These are phyloP conservation scores for Linnaemya tessellans DNA, from an alignment of 2,888 invertebrate species.

Conservation along the genomic window DNA sequence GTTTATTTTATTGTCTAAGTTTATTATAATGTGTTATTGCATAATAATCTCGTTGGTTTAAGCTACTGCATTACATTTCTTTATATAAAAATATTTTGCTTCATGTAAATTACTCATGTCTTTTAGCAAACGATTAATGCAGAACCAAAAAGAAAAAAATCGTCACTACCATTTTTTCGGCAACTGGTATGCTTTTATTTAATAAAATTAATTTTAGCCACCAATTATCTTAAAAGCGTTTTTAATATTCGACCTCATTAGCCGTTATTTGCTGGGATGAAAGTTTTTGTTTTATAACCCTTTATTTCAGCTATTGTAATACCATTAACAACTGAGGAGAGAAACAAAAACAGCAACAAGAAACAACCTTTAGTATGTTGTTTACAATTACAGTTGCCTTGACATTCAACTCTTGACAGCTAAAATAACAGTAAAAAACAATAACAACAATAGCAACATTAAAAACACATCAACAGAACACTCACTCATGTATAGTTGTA, in stretches of 20 bases:
- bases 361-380: conserved; percentile 65
- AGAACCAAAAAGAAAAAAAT: too few species aligned
- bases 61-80: too few species aligned
- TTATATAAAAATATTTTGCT: too few species aligned
- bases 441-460: conserved; percentile 12
- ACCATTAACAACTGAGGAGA: conserved; percentile 50
- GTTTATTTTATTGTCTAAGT: too few species aligned
- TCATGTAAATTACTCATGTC: too few species aligned
- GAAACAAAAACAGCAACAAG: conserved; percentile 7
- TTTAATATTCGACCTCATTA: not conserved
- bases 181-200: not conserved
- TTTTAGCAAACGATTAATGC: too few species aligned
- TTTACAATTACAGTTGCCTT: conserved; percentile 75
- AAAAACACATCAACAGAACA: conserved; percentile 50
- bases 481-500: conserved; percentile 52
- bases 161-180: too few species aligned
- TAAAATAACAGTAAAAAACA: conserved; percentile 31
- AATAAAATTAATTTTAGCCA: not conserved
- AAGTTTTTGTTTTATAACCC: not conserved
- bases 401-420: conserved; percentile 69
- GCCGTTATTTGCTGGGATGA: not conserved
- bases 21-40: too few species aligned
- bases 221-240: not conserved
- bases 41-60: too few species aligned
- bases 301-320: conserved; percentile 53